These are phyloP conservation scores for Thera britannica DNA, from an alignment of 2,888 invertebrate species.

Conservation along the genomic window DNA sequence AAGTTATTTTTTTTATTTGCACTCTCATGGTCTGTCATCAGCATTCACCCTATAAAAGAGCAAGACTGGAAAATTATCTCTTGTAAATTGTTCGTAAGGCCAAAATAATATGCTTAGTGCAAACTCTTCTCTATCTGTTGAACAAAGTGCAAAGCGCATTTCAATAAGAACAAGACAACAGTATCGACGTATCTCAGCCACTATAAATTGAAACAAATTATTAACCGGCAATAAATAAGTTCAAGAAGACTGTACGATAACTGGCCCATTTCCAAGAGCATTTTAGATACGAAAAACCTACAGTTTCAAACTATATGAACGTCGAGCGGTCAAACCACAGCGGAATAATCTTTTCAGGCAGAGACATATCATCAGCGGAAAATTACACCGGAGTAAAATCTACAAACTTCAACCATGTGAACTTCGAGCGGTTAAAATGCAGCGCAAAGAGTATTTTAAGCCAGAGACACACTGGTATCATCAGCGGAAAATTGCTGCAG, in stretches of 20 bases:
- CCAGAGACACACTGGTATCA: too few species aligned
- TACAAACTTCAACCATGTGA: too few species aligned
- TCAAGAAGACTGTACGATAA: conserved; percentile 60
- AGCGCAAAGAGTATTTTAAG: too few species aligned
- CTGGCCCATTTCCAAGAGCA: conserved; percentile 73
- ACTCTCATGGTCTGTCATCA: too few species aligned
- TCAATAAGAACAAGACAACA: conserved; percentile 24
- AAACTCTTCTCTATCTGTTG: background rate
- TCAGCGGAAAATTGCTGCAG: too few species aligned
- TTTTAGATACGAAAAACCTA: conserved; percentile 71
- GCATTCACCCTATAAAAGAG: too few species aligned
- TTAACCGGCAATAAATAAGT: conserved; percentile 78
- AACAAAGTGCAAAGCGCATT: conserved; percentile 12
- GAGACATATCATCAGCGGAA: background rate
- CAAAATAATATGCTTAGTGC: too few species aligned
- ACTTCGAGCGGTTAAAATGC: too few species aligned
- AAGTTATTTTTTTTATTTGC: too few species aligned
- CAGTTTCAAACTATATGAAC: conserved; percentile 24
- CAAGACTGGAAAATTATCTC: too few species aligned
- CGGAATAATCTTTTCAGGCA: background rate
- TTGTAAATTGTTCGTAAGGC: too few species aligned
- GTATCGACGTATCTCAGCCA: conserved; percentile 27
- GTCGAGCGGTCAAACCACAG: conserved; percentile 2
- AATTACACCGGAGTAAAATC: background rate
- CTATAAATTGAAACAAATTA: conserved; percentile 76